Evolutionary conservation across 23 tunicate species (phyloP), one percentile per base, ranked within the genome.

Genomic region (Trididemnum nubilum): DNA sequence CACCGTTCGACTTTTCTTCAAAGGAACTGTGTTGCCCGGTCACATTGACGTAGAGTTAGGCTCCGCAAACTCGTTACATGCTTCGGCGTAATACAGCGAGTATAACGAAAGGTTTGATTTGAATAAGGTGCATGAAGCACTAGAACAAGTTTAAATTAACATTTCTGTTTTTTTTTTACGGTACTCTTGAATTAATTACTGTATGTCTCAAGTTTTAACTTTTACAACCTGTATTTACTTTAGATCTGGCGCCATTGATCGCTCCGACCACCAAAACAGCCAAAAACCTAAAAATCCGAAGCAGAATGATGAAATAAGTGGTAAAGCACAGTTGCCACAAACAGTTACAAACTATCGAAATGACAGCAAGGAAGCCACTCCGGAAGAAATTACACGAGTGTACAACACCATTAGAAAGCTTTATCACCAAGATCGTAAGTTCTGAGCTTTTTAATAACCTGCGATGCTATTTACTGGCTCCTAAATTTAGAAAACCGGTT

Each of bases 301-400:
- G 64, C 24, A 33, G 26, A 37, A 81, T 0, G 58, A 72, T 2
- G 83, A 83, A 50, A 64, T 44, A 24, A n/a, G 36, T 33, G 97
- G 67, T 9, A 81, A 79, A 52, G 78, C 82, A 9, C 85, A 83
- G 34, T 66, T 80, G 35, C 97, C 97, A 2, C 85, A 82, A 35
- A 87, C 83, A n/a, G 29, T 92, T 0, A 86, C 88, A n/a, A 89
- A 83, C 64, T 86, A 81, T 33, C 73, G 71, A 24, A 78, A 38
- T n/a, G 88, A 92, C 49, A 36, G 50, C 32, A 86, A 92, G 64
- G 97, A 92, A 73, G 88, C 97, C 22, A 92, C 97, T 0, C 97
- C 97, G 23, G 92, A 86, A 33, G 97, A 92, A 78, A 92, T 92
- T 50, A 92, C 86, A 79, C 54, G 88, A 64, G 97, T 92, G 2